phyloP scores from a whole-genome alignment of 2,113 vertebrate species.

The Psilopogon haemacephalus region DNA sequence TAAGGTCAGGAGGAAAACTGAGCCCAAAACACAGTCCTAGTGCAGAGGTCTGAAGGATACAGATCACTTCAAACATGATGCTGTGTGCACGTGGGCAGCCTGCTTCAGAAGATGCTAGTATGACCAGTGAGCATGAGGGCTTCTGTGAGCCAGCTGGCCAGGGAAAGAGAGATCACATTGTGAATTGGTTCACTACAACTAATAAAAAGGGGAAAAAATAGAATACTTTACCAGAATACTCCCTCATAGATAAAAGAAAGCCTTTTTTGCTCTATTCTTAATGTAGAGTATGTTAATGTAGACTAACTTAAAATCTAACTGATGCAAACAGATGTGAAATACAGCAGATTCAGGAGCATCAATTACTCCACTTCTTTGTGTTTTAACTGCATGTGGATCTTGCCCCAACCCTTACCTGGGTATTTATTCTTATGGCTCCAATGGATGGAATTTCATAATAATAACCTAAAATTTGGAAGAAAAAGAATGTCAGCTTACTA shows the following conservation, averaged over 20 bases:
- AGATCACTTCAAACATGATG: neutral
- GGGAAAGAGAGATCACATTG: neutral
- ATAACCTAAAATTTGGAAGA: conserved; percentile 82
- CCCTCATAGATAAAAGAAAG: neutral
- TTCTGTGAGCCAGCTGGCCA: neutral
- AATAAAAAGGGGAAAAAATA: neutral
- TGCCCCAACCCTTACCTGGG: conserved; percentile 83
- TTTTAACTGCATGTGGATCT: neutral
- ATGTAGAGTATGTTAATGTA: neutral
- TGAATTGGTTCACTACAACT: neutral
- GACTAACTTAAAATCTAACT: neutral
- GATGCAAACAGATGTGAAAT: neutral
- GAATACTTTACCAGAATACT: neutral
- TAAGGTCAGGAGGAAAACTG: neutral
- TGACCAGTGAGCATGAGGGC: too few relatives aligned
- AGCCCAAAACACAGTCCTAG: neutral
- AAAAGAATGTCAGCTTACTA: neutral
- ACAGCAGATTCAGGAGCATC: neutral
- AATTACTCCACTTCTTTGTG: neutral
- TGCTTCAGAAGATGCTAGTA: rapidly evolving
- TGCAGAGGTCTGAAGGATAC: neutral
- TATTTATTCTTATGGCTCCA: conserved; percentile 97
- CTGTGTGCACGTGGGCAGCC: neutral
- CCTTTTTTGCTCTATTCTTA: neutral
- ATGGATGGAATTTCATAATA: conserved; percentile 99